Base-by-base conservation (phyloP, 2,113 vertebrate genomes). In the Cepphus grylle region DNA sequence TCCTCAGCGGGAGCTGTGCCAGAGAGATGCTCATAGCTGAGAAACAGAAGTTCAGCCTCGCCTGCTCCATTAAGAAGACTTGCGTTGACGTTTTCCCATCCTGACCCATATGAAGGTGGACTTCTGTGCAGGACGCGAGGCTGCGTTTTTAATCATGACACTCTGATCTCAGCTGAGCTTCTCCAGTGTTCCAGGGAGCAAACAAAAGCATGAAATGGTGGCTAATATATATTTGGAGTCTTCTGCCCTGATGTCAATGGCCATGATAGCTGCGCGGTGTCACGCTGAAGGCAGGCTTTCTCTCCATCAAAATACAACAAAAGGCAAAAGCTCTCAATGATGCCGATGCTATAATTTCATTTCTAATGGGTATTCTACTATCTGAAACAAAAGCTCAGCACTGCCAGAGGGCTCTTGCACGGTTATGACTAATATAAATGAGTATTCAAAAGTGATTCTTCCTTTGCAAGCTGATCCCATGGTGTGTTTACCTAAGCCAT, bases 101-200 rank as follows among this genome's bases (percentile, higher is more conserved):
- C 72, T 73, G 45, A 25, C 40, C 30, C 2, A 0, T 11, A 12
- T 61, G 47, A 88, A 79, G 73, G 2, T 42, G 53, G 80, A 56
- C 22, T 10, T 52, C n/a, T 27, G 8, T 23, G 34, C 38, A 63
- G 61, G 43, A 50, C 43, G 49, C 3, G 4, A 78, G 27, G 11
- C 67, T 65, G 12, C 0, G 2, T 65, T 77, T 77, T 29, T 38
- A 82, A 36, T 40, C n/a, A 21, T 0, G 0, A 21, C 15, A 19
- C 21, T 22, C 45, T 59, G 21, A 61, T 53, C 53, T 70, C 84
- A 86, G 62, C 40, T 53, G 45, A 58, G 74, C 17, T 72, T 42
- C 62, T 80, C 53, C 5, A 1, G 11, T 49, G 20, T 32, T 40
- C 34, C 4, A 0, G 5, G 8, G 9, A 82, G 74, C 47, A 86